phyloP scores from a whole-genome alignment of 2,113 vertebrate species.

The Anoplopoma fimbria region DNA sequence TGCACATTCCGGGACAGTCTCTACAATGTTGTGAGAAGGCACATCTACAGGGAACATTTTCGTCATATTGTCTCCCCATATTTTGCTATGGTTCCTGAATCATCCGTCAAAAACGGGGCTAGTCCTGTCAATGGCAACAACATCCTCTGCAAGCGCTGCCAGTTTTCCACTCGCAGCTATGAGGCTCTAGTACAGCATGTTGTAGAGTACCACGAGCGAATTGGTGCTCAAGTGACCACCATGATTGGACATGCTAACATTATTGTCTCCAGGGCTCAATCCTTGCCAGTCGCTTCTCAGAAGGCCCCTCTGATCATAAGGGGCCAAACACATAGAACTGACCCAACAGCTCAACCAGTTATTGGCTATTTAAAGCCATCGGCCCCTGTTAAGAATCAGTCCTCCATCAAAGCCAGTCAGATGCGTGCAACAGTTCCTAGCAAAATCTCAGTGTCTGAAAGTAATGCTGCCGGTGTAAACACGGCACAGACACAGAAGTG shows the following conservation, averaged over 20 bases:
- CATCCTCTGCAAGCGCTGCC: slow-evolving; percentile 96
- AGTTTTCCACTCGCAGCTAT: slow-evolving; percentile 95
- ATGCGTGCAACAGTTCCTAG: slow-evolving; percentile 83
- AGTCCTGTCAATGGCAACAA: slow-evolving; percentile 85
- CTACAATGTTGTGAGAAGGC: slow-evolving; percentile 96
- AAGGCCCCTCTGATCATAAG: slow-evolving; percentile 85
- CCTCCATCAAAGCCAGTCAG: slow-evolving; percentile 80
- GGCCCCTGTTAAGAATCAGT: slow-evolving; percentile 83
- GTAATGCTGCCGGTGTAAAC: slow-evolving; percentile 63
- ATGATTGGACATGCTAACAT: slow-evolving; percentile 98
- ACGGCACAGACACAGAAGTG: slow-evolving; percentile 96
- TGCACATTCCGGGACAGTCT: slow-evolving; percentile 96
- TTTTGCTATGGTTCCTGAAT: slow-evolving; percentile 90
- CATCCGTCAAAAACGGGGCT: slow-evolving; percentile 90
- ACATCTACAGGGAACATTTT: slow-evolving; percentile 99
- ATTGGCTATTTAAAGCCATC: slow-evolving; percentile 91
- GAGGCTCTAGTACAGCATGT: slow-evolving; percentile 98
- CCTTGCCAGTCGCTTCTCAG: slow-evolving; percentile 84
- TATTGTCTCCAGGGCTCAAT: slow-evolving; percentile 87
- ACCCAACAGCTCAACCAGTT: slow-evolving; percentile 90
- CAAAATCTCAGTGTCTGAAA: slow-evolving; percentile 64
- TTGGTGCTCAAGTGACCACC: slow-evolving; percentile 96
- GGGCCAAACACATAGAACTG: slow-evolving; percentile 83
- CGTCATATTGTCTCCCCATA: slow-evolving; percentile 96
- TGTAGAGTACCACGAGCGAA: slow-evolving; percentile 96